These are phyloP conservation scores for Erebia ligea DNA, from an alignment of 2,888 invertebrate genomes.

Conservation along the genomic window DNA sequence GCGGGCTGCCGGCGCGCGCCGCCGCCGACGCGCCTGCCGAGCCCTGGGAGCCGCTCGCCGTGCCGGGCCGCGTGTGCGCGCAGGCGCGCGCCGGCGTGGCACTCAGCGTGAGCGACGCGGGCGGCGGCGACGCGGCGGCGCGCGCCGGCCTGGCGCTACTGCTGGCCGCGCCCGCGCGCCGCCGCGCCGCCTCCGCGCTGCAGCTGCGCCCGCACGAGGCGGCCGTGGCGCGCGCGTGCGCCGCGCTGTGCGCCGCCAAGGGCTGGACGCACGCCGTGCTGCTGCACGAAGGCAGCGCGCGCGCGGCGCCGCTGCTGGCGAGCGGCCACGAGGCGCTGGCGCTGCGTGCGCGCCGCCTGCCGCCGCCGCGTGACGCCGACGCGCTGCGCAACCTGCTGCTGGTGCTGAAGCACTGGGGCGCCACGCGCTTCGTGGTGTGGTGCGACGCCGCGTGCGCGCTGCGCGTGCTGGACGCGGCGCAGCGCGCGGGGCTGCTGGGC, in stretches of 20 bases:
- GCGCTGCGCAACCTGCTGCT: constrained; percentile 64
- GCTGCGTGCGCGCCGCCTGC: constrained; percentile 62
- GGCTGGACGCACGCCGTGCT: constrained; percentile 69
- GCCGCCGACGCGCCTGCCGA: constrained; percentile 26
- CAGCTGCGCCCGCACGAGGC: constrained; percentile 59
- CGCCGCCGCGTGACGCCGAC: constrained; percentile 58
- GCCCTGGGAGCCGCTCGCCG: constrained; percentile 40
- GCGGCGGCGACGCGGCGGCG: constrained; percentile 41
- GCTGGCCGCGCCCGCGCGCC: constrained; percentile 43
- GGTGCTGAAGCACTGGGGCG: constrained; percentile 66
- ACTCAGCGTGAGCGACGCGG: constrained; percentile 36
- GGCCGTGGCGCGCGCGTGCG: constrained; percentile 57
- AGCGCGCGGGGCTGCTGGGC: constrained; percentile 71
- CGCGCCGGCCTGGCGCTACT: constrained; percentile 42
- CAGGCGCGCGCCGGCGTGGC: constrained; percentile 37
- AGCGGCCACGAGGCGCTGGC: constrained; percentile 47
- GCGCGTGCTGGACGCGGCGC: constrained; percentile 70
- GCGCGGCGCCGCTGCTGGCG: constrained; percentile 41
- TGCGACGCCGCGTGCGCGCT: constrained; percentile 55
- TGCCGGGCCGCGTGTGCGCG: constrained; percentile 34
- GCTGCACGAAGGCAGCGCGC: constrained; percentile 66
- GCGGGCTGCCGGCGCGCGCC: constrained; percentile 35
- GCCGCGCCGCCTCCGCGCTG: constrained; percentile 43
- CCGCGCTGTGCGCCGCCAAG: constrained; percentile 59
- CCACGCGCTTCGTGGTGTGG: constrained; percentile 47